Evolutionary conservation across 2,888 invertebrate genomes (phyloP).

Genomic region (Agrotis clavis): DNA sequence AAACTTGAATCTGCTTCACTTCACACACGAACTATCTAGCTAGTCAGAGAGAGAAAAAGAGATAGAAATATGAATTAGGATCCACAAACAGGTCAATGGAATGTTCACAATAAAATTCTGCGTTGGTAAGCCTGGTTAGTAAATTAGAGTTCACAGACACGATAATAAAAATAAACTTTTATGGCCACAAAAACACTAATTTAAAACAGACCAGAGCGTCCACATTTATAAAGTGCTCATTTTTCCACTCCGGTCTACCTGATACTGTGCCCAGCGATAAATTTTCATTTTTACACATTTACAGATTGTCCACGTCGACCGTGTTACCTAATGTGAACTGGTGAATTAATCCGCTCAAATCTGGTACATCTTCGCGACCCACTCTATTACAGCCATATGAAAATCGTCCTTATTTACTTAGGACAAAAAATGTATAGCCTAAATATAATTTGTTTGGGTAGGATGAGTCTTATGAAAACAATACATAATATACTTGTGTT

Average conservation of each 20-base stretch:
- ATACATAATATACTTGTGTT: slow-evolving; percentile 5
- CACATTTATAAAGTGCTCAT: slow-evolving; percentile 32
- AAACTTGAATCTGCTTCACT: slow-evolving; percentile 1
- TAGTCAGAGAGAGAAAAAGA: no score
- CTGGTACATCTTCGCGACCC: slow-evolving; percentile 32
- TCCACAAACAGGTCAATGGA: background rate
- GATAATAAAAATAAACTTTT: background rate
- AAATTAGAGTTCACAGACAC: slow-evolving; percentile 1
- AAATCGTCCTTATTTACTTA: slow-evolving; percentile 57
- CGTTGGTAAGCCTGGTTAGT: no score
- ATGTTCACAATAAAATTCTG: background rate
- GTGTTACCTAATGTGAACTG: slow-evolving; percentile 36
- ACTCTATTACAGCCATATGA: slow-evolving; percentile 46
- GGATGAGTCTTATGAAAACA: slow-evolving; percentile 50
- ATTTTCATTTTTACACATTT: slow-evolving; percentile 56
- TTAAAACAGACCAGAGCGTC: slow-evolving; percentile 5
- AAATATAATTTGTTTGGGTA: slow-evolving; percentile 56
- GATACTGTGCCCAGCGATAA: slow-evolving; percentile 27
- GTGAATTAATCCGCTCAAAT: slow-evolving; percentile 53
- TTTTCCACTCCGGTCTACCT: slow-evolving; percentile 22
- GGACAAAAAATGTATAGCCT: slow-evolving; percentile 58
- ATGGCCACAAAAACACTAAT: slow-evolving; percentile 11
- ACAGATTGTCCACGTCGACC: slow-evolving; percentile 40
- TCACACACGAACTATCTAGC: background rate
- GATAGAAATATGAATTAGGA: no score